Conservation (phyloP, 2,113 vertebrate genomes). For the Tragelaphus buxtoni region DNA sequence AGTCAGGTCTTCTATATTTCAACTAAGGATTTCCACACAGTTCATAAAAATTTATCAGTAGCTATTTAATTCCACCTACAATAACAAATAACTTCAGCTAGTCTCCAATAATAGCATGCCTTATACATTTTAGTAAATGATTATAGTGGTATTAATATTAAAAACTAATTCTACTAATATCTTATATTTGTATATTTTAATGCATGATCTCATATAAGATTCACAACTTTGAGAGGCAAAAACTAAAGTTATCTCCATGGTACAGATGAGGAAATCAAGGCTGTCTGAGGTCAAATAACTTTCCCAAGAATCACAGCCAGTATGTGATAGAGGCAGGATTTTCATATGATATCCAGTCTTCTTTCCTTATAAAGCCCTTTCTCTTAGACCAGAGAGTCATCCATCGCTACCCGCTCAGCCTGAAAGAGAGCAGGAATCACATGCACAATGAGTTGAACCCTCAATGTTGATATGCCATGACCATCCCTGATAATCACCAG, state of each 20-base stretch:
- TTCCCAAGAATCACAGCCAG: not conserved
- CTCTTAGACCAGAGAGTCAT: not conserved
- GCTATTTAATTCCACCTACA: not conserved
- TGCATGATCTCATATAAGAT: not conserved
- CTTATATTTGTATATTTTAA: not conserved
- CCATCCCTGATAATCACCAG: not conserved
- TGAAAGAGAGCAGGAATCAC: not conserved
- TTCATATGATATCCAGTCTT: not conserved
- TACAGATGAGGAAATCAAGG: not conserved
- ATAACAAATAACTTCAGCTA: not conserved
- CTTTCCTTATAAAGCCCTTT: not conserved
- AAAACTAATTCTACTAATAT: not conserved
- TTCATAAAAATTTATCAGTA: not conserved
- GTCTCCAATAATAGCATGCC: not conserved
- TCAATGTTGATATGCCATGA: not conserved
- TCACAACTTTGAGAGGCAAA: not conserved
- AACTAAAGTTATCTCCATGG: not conserved
- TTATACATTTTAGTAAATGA: not conserved
- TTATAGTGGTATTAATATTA: not conserved
- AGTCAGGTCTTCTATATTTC: not conserved
- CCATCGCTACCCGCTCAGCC: accelerated
- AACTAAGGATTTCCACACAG: not conserved
- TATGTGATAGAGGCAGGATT: not conserved
- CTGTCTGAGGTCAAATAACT: not conserved
- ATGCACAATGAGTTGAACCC: not conserved